phyloP scores from a whole-genome alignment of 1,140 invertebrate species.

The Trichogramma pretiosum region DNA sequence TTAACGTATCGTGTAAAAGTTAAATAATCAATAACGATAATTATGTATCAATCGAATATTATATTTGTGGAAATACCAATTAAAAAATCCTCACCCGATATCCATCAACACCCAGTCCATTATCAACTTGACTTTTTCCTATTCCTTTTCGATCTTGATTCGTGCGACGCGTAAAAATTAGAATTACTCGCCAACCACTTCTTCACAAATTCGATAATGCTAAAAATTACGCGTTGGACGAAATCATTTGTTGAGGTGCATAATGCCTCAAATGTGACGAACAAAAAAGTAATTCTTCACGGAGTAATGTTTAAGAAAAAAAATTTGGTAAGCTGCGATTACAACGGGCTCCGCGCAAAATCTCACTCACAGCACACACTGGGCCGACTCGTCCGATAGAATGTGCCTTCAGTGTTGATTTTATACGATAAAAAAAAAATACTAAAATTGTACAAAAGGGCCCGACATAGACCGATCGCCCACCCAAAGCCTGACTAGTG shows the following conservation, averaged over 20 bases:
- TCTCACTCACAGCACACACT: conserved; percentile 57
- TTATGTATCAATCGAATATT: conserved; percentile 21
- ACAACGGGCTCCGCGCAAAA: conserved; percentile 41
- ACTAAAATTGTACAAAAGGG: conserved; percentile 63
- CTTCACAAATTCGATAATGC: no score
- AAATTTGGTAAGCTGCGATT: conserved; percentile 40
- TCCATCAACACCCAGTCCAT: conserved; percentile 1
- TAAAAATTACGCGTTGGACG: no score
- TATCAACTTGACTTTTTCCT: conserved; percentile 5
- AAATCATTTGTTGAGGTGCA: conserved; percentile 34
- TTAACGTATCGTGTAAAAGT: no score
- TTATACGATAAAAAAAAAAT: conserved; percentile 71
- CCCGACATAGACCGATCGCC: conserved; percentile 72
- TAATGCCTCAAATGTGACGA: conserved; percentile 32
- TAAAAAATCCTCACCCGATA: conserved; percentile 15
- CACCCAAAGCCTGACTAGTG: conserved; percentile 54
- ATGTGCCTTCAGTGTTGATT: conserved; percentile 81
- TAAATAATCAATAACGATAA: conserved; percentile 21
- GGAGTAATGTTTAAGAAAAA: conserved; percentile 29
- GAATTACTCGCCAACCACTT: no score
- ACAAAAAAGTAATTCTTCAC: conserved; percentile 30
- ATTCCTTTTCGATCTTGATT: no score
- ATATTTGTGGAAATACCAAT: conserved; percentile 20
- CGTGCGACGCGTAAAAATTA: no score
- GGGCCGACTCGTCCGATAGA: conserved; percentile 81